Conservation (phyloP, 2,113 vertebrate species). For the Chloebia gouldiae region DNA sequence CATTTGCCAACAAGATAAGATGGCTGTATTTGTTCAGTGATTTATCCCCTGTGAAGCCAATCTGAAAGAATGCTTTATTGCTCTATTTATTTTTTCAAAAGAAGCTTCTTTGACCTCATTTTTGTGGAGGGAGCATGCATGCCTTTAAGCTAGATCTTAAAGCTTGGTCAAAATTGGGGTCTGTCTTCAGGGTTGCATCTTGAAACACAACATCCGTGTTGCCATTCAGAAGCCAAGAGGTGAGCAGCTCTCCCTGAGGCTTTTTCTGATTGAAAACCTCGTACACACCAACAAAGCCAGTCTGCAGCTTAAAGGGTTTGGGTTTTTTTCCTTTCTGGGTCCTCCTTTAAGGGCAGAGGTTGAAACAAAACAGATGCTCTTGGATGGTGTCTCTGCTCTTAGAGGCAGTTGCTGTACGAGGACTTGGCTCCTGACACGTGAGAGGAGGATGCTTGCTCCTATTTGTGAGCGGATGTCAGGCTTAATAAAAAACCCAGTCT, state of each 20-base stretch:
- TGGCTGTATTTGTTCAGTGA: constrained; percentile 25
- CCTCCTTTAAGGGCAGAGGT: constrained; percentile 5
- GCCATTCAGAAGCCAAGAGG: background rate
- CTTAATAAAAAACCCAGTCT: background rate
- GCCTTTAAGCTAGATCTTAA: constrained; percentile 29
- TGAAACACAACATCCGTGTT: background rate
- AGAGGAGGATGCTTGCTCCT: background rate
- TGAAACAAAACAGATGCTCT: constrained; percentile 47
- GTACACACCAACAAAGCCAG: background rate
- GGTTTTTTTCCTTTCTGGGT: background rate
- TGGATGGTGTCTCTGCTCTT: background rate
- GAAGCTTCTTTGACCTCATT: constrained; percentile 30
- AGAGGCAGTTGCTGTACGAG: background rate
- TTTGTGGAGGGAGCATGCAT: background rate
- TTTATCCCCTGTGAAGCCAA: constrained; percentile 44
- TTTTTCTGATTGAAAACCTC: background rate
- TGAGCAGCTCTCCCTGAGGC: background rate
- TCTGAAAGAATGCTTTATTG: constrained; percentile 55
- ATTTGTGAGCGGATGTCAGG: background rate
- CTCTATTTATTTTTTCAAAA: constrained; percentile 64
- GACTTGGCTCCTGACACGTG: background rate
- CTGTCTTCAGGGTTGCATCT: background rate
- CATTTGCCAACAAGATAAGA: constrained; percentile 43
- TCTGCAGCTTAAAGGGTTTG: background rate
- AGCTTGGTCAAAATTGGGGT: background rate